Evolutionary conservation across 2,113 vertebrate species (phyloP), one percentile per base, ranked within the genome.

Genomic region (Lampris megalopsis): DNA sequence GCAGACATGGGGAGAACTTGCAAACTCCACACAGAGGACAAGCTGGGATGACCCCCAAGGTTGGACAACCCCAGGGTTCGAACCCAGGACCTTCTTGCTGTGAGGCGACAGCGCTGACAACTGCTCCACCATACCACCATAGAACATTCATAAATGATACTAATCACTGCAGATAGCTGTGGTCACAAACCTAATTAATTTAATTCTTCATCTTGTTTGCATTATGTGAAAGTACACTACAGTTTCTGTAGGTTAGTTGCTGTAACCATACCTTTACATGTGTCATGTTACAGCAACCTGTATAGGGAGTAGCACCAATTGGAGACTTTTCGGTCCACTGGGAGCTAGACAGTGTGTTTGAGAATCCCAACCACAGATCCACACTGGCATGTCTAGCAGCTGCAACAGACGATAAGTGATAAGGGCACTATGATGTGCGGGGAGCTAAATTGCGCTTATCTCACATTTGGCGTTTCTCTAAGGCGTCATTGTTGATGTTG

Each of bases 81-180:
- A 24, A 24, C 24, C 24, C 24, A 24, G 24, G 24, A 24, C 24
- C 24, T 24, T 24, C 24, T 24, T 24, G 24, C 24, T 24, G 24
- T 24, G 24, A 24, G 24, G 24, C 24, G 24, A 24, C 24, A 24
- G 24, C 24, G 24, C 24, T 24, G 24, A 24, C 24, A 24, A 24
- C 24, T 24, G 24, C 24, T 24, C 24, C 24, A 24, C 24, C 24
- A 24, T 24, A 24, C 24, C 24, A 24, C 24, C 24, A 24, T 24
- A 24, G 24, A 24, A 24, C 24, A 64, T 45, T 73, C 5, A 3
- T 38, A 75, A 80, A 78, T 65, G 24, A 79, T 58, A 7, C 40
- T 13, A 43, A 66, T 71, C 62, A 24, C 42, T 7, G 54, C 6
- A 67, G 58, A 49, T 49, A 50, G 52, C 24, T 35, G 48, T 49